A percentile compares a stretch with the other conserved stretches of the same genome.
These are phyloP conservation scores for Acropora tenuis DNA, from an alignment of 64 coral and sea anemone genomes.

Conservation along the genomic window DNA sequence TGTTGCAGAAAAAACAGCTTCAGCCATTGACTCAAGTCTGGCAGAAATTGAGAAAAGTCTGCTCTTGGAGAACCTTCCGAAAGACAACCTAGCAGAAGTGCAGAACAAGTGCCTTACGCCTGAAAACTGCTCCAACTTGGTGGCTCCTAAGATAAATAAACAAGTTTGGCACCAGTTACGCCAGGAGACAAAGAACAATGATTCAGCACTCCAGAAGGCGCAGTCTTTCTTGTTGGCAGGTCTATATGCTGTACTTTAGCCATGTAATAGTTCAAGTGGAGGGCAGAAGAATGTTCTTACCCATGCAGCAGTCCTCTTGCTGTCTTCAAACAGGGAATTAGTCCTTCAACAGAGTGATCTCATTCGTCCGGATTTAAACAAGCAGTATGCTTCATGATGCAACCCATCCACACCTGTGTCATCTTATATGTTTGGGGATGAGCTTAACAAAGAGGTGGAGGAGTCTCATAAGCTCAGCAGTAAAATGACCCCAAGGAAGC, in stretches of 20 bases:
- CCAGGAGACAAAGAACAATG: no score
- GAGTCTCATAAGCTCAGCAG: no score
- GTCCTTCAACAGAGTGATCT: slow-evolving; percentile 49
- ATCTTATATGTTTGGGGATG: slow-evolving; percentile 19
- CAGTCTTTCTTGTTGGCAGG: slow-evolving; percentile 36
- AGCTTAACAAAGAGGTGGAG: no score
- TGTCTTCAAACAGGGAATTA: slow-evolving; percentile 30
- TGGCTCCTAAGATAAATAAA: slow-evolving; percentile 35
- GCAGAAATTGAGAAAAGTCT: slow-evolving; percentile 30
- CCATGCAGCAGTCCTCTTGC: no score
- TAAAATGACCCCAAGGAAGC: not conserved
- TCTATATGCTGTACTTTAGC: no score
- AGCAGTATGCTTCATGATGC: no score
- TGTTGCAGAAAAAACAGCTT: no score
- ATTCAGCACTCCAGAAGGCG: slow-evolving; percentile 46
- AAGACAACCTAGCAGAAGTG: no score
- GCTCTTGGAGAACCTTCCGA: slow-evolving; percentile 32
- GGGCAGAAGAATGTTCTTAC: no score
- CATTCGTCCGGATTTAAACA: slow-evolving; percentile 32
- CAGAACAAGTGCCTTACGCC: slow-evolving; percentile 35
- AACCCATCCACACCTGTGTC: not conserved
- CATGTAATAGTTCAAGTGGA: no score
- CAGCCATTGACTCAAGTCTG: no score
- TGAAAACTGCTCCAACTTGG: slow-evolving; percentile 40
- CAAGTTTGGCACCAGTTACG: no score